phyloP scores from a whole-genome alignment of 2,888 invertebrate genomes.

The Lathronympha strigana region DNA sequence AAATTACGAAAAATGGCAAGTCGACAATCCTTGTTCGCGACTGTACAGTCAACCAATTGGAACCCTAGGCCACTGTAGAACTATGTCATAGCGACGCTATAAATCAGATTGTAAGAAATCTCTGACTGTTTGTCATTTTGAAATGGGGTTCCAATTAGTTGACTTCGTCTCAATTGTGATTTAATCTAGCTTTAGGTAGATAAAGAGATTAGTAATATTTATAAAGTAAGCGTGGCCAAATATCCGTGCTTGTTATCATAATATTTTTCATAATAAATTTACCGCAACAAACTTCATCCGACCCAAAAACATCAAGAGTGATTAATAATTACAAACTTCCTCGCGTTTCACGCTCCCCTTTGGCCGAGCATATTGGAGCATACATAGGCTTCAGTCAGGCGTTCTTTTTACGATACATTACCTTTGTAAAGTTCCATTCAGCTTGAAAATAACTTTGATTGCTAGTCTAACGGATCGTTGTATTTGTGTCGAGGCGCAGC shows the following conservation, averaged over 20 bases:
- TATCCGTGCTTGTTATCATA: background rate
- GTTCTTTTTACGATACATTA: conserved; percentile 30
- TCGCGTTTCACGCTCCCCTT: conserved; percentile 17
- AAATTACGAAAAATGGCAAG: too few species aligned
- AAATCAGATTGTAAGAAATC: too few species aligned
- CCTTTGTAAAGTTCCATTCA: conserved; percentile 13
- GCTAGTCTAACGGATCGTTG: background rate
- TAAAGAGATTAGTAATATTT: background rate
- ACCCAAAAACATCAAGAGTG: conserved; percentile 21
- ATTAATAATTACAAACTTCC: conserved; percentile 32
- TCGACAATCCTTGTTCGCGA: too few species aligned
- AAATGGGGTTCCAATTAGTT: too few species aligned
- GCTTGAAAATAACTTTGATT: conserved; percentile 19
- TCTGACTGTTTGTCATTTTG: too few species aligned
- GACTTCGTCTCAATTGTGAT: background rate
- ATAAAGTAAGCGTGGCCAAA: background rate
- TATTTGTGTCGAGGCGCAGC: conserved; percentile 13
- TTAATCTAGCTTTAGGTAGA: background rate
- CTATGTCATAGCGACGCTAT: too few species aligned
- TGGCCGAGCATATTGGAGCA: conserved; percentile 4
- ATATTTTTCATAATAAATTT: conserved; percentile 16
- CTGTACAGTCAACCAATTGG: too few species aligned
- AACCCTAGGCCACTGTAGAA: too few species aligned
- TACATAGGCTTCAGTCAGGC: conserved; percentile 19
- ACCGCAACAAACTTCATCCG: conserved; percentile 18